Conservation (phyloP, 1,140 invertebrate species). For the Drosophila truncata region DNA sequence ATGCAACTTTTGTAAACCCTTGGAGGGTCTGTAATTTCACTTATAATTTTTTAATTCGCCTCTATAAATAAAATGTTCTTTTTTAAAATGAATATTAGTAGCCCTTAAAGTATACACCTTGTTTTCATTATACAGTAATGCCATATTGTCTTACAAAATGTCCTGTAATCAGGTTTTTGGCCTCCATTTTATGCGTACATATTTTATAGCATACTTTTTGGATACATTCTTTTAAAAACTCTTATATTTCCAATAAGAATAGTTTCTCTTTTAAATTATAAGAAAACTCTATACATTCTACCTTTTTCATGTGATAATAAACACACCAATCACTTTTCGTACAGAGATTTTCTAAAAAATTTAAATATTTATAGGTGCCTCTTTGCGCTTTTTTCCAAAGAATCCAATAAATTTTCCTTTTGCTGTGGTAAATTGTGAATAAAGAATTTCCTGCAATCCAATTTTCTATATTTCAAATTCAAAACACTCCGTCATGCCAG, state of each 20-base stretch:
- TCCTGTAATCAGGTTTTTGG: not conserved
- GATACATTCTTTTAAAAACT: not conserved
- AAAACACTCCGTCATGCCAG: constrained; percentile 3
- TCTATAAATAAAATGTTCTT: too few relatives aligned
- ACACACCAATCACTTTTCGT: not conserved
- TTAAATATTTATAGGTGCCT: constrained; percentile 4
- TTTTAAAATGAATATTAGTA: too few relatives aligned
- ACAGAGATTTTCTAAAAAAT: not conserved
- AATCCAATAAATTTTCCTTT: constrained; percentile 6
- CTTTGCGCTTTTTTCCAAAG: not conserved
- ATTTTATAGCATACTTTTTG: not conserved
- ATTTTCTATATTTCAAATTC: constrained; percentile 10
- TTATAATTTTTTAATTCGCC: too few relatives aligned
- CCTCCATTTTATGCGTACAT: not conserved
- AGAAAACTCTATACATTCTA: too few relatives aligned
- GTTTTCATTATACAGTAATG: not conserved
- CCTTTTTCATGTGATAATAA: not conserved
- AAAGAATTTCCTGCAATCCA: constrained; percentile 8
- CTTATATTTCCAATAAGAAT: not conserved
- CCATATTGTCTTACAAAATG: not conserved
- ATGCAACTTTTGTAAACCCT: not conserved
- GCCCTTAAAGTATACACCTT: too few relatives aligned
- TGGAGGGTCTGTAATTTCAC: too few relatives aligned
- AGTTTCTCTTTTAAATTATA: not conserved
- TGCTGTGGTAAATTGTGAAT: constrained; percentile 16